Conservation (phyloP, 1,140 invertebrate species). For the Rhagoletis pomonella region DNA sequence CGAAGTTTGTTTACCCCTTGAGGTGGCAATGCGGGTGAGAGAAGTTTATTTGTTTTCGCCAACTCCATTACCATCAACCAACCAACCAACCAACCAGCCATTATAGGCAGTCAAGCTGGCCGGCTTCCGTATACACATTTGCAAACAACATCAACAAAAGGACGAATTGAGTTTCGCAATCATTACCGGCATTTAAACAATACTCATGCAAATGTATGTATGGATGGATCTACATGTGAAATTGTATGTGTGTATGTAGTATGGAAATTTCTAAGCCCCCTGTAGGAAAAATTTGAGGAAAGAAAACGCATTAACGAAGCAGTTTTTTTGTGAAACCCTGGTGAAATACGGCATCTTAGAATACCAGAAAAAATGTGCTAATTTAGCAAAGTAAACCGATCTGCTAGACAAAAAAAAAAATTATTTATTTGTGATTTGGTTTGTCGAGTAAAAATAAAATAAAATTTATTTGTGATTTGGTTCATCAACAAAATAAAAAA, state of each 20-base stretch:
- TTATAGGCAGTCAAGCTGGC: conserved; percentile 10
- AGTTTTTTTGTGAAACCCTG: no score
- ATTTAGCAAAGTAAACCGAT: no score
- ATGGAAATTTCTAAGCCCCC: neutral
- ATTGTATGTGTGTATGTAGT: neutral
- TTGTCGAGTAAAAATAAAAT: no score
- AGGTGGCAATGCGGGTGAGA: conserved; percentile 18
- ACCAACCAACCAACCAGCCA: neutral
- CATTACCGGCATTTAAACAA: conserved; percentile 45
- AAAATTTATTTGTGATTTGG: no score
- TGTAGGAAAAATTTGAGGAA: neutral
- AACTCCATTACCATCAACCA: conserved; percentile 21
- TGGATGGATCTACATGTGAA: neutral
- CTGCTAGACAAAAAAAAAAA: no score
- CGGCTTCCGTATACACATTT: conserved; percentile 37
- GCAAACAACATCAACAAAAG: conserved; percentile 46
- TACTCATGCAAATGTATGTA: neutral
- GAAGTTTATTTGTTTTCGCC: conserved; percentile 39
- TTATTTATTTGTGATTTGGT: no score
- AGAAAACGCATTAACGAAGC: no score
- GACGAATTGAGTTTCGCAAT: conserved; percentile 46
- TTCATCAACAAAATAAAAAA: no score
- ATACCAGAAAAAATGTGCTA: no score
- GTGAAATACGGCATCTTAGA: no score
- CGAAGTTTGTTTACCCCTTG: conserved; percentile 50